phyloP scores from a whole-genome alignment of 2,888 invertebrate species.

The Leucoptera coffeella region DNA sequence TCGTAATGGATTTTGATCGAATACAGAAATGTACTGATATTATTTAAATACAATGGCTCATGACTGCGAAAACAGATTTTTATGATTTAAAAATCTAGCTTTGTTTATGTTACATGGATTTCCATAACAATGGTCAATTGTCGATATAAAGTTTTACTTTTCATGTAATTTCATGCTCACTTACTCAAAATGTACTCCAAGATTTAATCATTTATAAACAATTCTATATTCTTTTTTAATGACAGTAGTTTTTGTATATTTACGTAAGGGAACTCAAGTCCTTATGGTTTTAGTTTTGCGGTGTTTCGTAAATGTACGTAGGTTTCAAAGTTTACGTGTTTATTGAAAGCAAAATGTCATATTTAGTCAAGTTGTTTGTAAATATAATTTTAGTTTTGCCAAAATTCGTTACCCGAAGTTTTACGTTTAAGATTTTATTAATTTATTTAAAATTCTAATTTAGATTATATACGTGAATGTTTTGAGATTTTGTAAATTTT shows the following conservation, averaged over 20 bases:
- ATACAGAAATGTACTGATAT: no score
- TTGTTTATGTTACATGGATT: no score
- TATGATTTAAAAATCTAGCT: no score
- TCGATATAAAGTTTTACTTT: no score
- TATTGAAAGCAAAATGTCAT: slow-evolving; percentile 1
- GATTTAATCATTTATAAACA: neutral
- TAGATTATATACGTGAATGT: slow-evolving; percentile 9
- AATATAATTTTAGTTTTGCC: slow-evolving; percentile 30
- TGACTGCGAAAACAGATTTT: no score
- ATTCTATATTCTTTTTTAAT: neutral
- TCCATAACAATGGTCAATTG: no score
- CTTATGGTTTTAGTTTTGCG: neutral
- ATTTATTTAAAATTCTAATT: slow-evolving; percentile 14
- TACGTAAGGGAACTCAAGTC: slow-evolving; percentile 1
- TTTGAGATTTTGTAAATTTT: slow-evolving; percentile 41
- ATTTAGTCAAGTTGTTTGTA: slow-evolving; percentile 20
- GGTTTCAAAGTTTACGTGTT: slow-evolving; percentile 8
- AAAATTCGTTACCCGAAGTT: slow-evolving; percentile 29
- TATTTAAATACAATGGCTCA: no score
- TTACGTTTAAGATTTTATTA: slow-evolving; percentile 12
- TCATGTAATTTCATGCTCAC: no score
- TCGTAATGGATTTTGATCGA: no score
- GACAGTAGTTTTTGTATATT: neutral
- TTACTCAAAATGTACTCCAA: no score
- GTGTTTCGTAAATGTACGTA: slow-evolving; percentile 1